phyloP scores from a whole-genome alignment of 1,140 invertebrate genomes.

The Dysdera silvatica region DNA sequence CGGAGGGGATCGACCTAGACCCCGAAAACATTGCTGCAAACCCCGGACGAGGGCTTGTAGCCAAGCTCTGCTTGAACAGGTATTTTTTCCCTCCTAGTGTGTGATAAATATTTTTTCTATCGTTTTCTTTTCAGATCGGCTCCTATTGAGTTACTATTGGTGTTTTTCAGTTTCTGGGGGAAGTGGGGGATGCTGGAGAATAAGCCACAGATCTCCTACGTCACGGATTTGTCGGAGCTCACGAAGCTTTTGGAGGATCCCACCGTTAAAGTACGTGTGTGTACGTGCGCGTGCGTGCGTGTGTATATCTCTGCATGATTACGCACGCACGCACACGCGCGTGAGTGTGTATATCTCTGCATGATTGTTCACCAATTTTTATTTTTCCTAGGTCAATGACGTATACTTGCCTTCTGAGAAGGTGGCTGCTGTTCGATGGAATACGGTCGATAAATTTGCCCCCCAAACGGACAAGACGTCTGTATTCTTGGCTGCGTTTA shows the following conservation, averaged over 20 bases:
- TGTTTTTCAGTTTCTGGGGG: not conserved
- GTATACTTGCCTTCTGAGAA: not conserved
- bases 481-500: not conserved
- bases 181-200: not conserved
- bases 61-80: not conserved
- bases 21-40: constrained; percentile 39
- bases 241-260: not conserved
- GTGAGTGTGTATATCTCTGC: no score
- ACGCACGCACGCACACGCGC: no score
- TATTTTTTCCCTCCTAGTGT: no score
- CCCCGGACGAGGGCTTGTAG: constrained; percentile 34
- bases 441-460: not conserved
- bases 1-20: constrained; percentile 42
- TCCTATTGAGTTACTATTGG: not conserved
- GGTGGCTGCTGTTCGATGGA: not conserved
- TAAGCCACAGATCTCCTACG: not conserved
- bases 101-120: no score
- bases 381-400: not conserved
- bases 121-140: no score
- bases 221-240: not conserved
- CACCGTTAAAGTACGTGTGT: constrained; percentile 1
- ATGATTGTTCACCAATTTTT: no score
- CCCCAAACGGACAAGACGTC: not conserved
- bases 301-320: no score
- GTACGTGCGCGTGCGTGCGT: no score